Base-by-base conservation (phyloP, 1,140 invertebrate species). In the Tachypleus tridentatus region DNA sequence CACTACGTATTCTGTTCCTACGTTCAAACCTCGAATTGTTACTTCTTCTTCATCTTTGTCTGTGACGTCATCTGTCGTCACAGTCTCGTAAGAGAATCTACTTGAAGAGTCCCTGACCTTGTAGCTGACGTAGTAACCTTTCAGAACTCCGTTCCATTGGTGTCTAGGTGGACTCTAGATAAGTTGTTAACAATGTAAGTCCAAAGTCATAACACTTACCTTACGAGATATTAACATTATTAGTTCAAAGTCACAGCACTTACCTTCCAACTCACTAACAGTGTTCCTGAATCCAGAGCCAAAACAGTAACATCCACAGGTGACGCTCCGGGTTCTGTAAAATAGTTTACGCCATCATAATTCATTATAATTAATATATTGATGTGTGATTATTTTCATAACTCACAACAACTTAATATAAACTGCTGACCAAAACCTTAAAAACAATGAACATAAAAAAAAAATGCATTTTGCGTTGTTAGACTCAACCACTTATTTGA, bases 141-240 rank as follows among this genome's bases (percentile, higher is more conserved):
- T 82, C 71, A 96, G 90, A 78, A 93, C 90, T 48, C 92, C 92
- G 72, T 96, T 95, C 91, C 91, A 95, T 73, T 92, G 87, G 68
- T 90, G 86, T 58, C 87, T 84, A 70, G 85, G 80, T 66, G 92
- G 91, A 70, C 90, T 88, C 77, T 71, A 48, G 1, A 67, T 29
- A 29, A 29, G 29, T 29, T 29, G 29, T 29, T 29, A 29, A 29
- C 29, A 29, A 29, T 29, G 29, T 29, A 1, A 29, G 29, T 29
- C 29, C 29, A 29, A 29, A 29, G 29, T 29, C 29, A 2, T 2
- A 29, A 29, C 29, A 29, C 29, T 29, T 29, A 29, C 29, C 29
- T 29, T n/a, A n/a, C 9, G 29, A 29, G 29, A 29, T 29, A 29
- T 29, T 58, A n/a, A 58, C 10, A 11, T 58, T n/a, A 3, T 29